Conservation (phyloP, 2,797 vertebrate species). For the Pangasius krempfi region DNA sequence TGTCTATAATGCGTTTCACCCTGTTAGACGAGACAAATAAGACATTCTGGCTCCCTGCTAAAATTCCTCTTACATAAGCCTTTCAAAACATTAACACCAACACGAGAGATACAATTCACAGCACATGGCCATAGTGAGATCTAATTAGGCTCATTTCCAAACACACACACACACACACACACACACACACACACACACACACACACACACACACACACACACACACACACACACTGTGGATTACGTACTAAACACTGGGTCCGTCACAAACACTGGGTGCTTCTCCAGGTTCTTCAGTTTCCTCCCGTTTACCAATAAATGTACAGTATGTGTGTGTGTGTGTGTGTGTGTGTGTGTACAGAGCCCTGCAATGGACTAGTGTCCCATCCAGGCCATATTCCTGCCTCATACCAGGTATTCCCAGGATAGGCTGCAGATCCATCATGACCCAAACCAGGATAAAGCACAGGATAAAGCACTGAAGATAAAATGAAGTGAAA, state of each 20-base stretch:
- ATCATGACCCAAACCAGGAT: background rate
- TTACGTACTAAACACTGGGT: background rate
- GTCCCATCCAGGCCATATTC: background rate
- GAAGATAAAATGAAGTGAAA: background rate
- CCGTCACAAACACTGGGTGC: background rate
- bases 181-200: background rate
- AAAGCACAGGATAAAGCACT: background rate
- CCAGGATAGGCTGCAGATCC: background rate
- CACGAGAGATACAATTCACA: conserved; percentile 64
- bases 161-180: background rate
- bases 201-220: background rate
- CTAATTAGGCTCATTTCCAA: background rate
- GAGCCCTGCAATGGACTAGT: background rate
- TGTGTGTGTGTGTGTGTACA: background rate
- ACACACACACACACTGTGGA: conserved; percentile 46
- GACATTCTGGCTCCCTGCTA: conserved; percentile 61
- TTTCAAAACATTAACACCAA: conserved; percentile 33
- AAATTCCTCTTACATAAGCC: conserved; percentile 61
- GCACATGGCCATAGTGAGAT: conserved; percentile 28
- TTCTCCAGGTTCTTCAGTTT: background rate
- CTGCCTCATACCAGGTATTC: background rate
- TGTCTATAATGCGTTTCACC: background rate
- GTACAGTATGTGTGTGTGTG: background rate
- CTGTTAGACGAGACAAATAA: background rate
- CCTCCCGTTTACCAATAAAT: background rate